phyloP scores from a whole-genome alignment of 1,140 invertebrate species.

The Diabrotica virgifera region DNA sequence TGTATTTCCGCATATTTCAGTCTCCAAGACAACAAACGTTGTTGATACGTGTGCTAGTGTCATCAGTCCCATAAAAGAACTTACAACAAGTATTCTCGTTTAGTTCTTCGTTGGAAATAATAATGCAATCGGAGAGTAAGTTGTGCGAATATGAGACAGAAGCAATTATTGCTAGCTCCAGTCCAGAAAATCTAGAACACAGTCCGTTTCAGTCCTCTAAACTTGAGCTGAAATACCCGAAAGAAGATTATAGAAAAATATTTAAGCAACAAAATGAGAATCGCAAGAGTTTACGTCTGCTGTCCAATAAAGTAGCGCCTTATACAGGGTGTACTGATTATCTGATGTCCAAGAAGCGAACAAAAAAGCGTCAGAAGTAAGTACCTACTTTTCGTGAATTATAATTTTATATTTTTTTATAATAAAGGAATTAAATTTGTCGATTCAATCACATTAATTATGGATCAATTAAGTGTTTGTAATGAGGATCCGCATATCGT shows the following conservation, averaged over 20 bases:
- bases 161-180: too few relatives aligned
- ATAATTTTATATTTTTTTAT: neutral
- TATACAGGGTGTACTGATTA: constrained; percentile 5
- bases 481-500: too few relatives aligned
- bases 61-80: too few relatives aligned
- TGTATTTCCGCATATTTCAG: too few relatives aligned
- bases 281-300: neutral
- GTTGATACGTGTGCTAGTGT: too few relatives aligned
- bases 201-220: neutral
- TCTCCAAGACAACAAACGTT: too few relatives aligned
- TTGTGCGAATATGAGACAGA: too few relatives aligned
- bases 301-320: neutral
- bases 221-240: neutral
- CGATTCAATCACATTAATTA: neutral
- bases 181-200: too few relatives aligned
- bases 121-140: too few relatives aligned
- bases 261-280: neutral
- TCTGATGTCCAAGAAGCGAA: neutral
- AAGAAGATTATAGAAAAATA: neutral
- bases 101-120: too few relatives aligned
- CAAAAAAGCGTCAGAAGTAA: neutral
- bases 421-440: neutral
- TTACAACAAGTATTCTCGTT: too few relatives aligned
- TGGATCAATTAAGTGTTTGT: neutral
- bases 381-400: neutral